Base-by-base conservation (phyloP, 2,888 invertebrate genomes). In the Phyllotreta cruciferae region DNA sequence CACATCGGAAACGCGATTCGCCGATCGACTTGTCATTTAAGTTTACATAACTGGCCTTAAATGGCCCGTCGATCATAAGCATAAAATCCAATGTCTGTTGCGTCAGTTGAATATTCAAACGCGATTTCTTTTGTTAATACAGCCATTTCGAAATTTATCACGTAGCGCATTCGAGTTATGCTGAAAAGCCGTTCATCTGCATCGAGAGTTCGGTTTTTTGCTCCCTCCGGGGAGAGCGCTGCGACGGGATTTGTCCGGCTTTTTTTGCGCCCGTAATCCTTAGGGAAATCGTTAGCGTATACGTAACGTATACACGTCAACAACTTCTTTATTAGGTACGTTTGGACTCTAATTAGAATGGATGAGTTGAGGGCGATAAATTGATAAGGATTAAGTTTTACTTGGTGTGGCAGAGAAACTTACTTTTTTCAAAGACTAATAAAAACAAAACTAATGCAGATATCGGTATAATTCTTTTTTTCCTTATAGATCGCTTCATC, bases 131-230 rank as follows among this genome's bases (percentile, higher is more conserved):
- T 60, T 60, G 60, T 60, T 67, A 67, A 67, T 67, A 58, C 62
- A 44, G 57, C 34, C 62, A 67, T 63, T 65, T 57, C 57, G 56
- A 67, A 63, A 67, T 64, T 62, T 58, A 61, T 65, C 64, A 67
- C 64, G 67, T 66, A 66, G 41, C 35, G 52, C 52, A 52, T 52
- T 60, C 53, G 60, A 60, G 52, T 60, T 53, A 60, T 60, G 60
- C 44, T 60, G 44, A 38, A 42, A 52, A 60, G 60, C 60, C 24
- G 36, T 52, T 60, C 60, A 60, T 60, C 60, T 60, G 60, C 60
- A 60, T 60, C 38, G 34, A 53, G 36, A 42, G 36, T 36, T 60
- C 47, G 36, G 42, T 60, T 52, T 60, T 60, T 24, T 24, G 24
- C 24, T 24, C 24, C 2, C 39, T 44, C 60, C 37, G n/a, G 36